Evolutionary conservation across 2,113 vertebrate genomes (phyloP).

Genomic region (Phaetusa simplex): DNA sequence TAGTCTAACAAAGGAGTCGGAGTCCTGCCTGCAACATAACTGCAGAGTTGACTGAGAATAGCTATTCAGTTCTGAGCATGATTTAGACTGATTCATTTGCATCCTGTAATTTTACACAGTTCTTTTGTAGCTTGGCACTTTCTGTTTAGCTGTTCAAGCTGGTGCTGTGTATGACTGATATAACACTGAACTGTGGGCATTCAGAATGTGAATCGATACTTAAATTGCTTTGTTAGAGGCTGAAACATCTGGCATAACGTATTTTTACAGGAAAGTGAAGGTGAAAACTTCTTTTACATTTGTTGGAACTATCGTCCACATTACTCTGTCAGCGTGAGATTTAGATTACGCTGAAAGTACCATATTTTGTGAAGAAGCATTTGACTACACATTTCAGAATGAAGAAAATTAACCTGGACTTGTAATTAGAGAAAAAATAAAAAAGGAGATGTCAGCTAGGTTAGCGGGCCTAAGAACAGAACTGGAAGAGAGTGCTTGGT

Average conservation of each 20-base stretch:
- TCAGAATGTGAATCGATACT: not conserved
- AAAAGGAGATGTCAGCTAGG: not conserved
- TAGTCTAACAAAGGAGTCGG: not conserved
- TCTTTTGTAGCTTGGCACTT: not conserved
- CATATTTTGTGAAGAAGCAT: constrained; percentile 15
- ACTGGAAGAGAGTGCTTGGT: not conserved
- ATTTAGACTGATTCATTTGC: not conserved
- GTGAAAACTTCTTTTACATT: not conserved
- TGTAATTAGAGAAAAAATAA: not conserved
- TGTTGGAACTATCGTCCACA: not conserved
- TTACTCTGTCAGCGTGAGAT: not conserved
- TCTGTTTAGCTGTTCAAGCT: not conserved
- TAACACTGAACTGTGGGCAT: not conserved
- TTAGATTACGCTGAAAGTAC: not conserved
- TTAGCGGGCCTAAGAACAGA: not conserved
- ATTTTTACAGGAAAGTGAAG: not conserved
- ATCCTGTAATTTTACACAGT: not conserved
- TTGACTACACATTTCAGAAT: not conserved
- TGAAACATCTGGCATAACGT: not conserved
- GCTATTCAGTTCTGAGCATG: not conserved
- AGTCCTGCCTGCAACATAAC: not conserved
- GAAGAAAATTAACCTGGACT: not conserved
- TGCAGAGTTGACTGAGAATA: not conserved
- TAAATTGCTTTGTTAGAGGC: constrained; percentile 3
- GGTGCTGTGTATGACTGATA: not conserved